Conservation (phyloP, 1,140 invertebrate species). For the Procambarus clarkii region DNA sequence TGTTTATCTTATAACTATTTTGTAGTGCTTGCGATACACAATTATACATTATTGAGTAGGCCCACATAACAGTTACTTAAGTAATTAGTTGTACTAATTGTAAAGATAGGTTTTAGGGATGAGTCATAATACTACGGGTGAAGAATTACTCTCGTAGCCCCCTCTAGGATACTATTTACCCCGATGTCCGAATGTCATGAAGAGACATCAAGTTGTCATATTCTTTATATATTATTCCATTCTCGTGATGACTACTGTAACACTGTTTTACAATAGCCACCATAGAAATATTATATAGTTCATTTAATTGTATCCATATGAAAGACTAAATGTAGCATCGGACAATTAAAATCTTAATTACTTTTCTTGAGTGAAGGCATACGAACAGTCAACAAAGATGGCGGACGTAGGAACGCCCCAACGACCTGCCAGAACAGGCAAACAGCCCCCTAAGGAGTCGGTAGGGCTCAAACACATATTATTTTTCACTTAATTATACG, state of each 20-base stretch:
- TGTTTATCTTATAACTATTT: too few relatives aligned
- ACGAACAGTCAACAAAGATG: conserved; percentile 51
- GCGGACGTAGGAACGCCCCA: conserved; percentile 62
- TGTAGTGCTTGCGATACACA: too few relatives aligned
- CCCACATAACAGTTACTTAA: too few relatives aligned
- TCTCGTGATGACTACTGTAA: too few relatives aligned
- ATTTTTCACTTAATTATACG: background rate
- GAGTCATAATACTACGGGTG: too few relatives aligned
- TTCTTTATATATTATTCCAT: background rate
- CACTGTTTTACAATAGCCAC: background rate
- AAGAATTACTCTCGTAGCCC: background rate
- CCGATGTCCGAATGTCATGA: background rate
- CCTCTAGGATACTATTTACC: background rate
- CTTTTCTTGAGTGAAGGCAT: background rate
- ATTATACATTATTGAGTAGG: too few relatives aligned
- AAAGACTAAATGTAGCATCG: background rate
- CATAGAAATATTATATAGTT: background rate
- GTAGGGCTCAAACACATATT: background rate
- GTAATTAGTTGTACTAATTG: too few relatives aligned
- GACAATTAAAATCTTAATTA: background rate
- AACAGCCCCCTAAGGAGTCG: conserved; percentile 60
- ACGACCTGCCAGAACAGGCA: conserved; percentile 39
- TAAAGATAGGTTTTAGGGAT: too few relatives aligned
- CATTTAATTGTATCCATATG: background rate
- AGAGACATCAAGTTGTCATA: background rate